Evolutionary conservation across 2,888 invertebrate species (phyloP).

Genomic region (Tetanocera ferruginea): DNA sequence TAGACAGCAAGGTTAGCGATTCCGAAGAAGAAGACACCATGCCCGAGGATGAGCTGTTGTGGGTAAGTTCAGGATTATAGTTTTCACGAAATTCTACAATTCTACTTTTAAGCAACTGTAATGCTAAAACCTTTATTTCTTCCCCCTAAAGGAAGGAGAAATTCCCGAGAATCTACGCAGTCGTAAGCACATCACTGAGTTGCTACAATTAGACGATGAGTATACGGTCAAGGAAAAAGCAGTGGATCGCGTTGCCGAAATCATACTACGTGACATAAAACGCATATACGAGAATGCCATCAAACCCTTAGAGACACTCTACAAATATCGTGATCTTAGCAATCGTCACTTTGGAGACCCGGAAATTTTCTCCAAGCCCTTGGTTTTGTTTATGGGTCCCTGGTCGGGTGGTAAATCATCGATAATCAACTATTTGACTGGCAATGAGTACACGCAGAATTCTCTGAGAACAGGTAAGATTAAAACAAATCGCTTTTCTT

Average conservation of each 20-base stretch:
- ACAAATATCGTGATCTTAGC: slow-evolving; percentile 92
- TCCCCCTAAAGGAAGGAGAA: slow-evolving; percentile 72
- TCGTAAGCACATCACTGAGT: slow-evolving; percentile 83
- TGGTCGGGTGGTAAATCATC: slow-evolving; percentile 98
- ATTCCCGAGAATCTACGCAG: slow-evolving; percentile 84
- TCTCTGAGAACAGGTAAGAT: slow-evolving; percentile 85
- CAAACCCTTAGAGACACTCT: slow-evolving; percentile 89
- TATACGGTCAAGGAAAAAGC: slow-evolving; percentile 79
- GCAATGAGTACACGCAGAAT: slow-evolving; percentile 86
- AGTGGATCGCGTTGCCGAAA: slow-evolving; percentile 80
- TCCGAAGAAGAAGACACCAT: slow-evolving; percentile 70
- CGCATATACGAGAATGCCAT: slow-evolving; percentile 88
- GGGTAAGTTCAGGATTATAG: slow-evolving; percentile 68
- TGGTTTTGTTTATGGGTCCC: slow-evolving; percentile 94
- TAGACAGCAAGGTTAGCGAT: slow-evolving; percentile 51
- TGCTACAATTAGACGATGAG: slow-evolving; percentile 84
- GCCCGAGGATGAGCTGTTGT: slow-evolving; percentile 77
- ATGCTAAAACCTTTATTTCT: neutral
- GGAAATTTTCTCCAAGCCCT: slow-evolving; percentile 94
- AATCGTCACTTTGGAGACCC: slow-evolving; percentile 93
- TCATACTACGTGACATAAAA: slow-evolving; percentile 87
- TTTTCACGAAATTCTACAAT: neutral
- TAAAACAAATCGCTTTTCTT: neutral
- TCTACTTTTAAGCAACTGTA: neutral
- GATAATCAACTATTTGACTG: slow-evolving; percentile 91